phyloP scores from a whole-genome alignment of 2,888 invertebrate genomes.

The Artemia sinica region DNA sequence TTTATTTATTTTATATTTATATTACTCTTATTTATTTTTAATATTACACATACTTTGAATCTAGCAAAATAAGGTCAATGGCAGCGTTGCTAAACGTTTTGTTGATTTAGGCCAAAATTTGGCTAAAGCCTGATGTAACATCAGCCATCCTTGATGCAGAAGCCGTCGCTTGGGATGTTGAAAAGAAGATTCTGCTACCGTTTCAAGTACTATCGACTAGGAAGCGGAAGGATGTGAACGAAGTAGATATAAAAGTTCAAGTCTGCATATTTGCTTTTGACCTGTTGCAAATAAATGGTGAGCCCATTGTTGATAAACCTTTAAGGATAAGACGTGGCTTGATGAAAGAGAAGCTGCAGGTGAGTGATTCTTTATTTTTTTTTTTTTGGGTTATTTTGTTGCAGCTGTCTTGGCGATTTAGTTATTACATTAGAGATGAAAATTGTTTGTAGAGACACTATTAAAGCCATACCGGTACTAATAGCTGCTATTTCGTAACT shows the following conservation, averaged over 20 bases:
- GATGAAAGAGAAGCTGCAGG: conserved; percentile 49
- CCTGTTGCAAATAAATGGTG: conserved; percentile 74
- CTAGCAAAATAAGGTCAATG: too few relatives aligned
- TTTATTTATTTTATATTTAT: too few relatives aligned
- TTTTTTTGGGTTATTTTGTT: neutral
- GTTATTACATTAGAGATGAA: too few relatives aligned
- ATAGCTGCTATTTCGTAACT: too few relatives aligned
- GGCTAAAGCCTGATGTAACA: conserved; percentile 36
- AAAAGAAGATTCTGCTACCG: conserved; percentile 71
- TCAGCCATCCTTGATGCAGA: conserved; percentile 89
- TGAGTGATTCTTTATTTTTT: conserved; percentile 28
- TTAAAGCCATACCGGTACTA: too few relatives aligned
- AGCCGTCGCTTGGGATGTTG: conserved; percentile 87
- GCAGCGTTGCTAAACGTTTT: neutral
- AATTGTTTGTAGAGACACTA: too few relatives aligned
- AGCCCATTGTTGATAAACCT: conserved; percentile 58
- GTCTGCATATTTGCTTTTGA: conserved; percentile 96
- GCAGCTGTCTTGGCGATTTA: too few relatives aligned
- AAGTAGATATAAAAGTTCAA: conserved; percentile 58
- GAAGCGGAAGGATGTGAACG: conserved; percentile 73
- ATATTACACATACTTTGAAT: too few relatives aligned
- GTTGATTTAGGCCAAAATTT: conserved; percentile 14
- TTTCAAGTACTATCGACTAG: conserved; percentile 89
- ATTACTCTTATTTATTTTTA: too few relatives aligned
- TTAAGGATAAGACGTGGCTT: conserved; percentile 54